Evolutionary conservation across 2,797 vertebrate genomes (phyloP), one percentile per base, ranked within the genome.

Genomic region (Otolemur crassicaudatus): DNA sequence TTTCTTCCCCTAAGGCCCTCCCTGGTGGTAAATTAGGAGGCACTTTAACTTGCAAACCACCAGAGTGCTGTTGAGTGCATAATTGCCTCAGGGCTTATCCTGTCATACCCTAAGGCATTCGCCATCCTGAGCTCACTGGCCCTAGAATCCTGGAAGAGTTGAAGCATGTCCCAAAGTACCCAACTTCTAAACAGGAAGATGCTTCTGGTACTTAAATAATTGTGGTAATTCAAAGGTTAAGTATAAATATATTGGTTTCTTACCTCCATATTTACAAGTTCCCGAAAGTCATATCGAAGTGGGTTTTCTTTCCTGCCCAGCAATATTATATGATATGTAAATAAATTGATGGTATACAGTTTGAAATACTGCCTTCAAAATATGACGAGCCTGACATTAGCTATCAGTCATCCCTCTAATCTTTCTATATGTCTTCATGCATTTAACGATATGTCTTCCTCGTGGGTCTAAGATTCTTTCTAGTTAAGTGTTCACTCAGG

Each of bases 1-100:
- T 88, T 96, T 84, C 95, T 94, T 91, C 93, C 97, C 96, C 91
- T 43, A 95, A 97, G 90, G 93, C 85, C 87, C 67, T 97, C 77
- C 96, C 97, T 96, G 31, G 0, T 40, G 69, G 95, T 96, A 87
- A 95, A 95, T 97, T 95, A 86, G 19, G 16, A 94, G 90, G 94
- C 90, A 79, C 88, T 89, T 84, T 91, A 91, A 95, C 91, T 96
- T 86, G 56, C 40, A 96, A 98, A 75, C 67, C 95, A 87, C 94
- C 13, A 17, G 96, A 87, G 95, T 91, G 89, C 70, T 77, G 16
- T 49, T 40, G 81, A 77, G 58, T 56, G 49, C 7, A 0, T 93
- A 93, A 96, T 88, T 90, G 94, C 96, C 53, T 43, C 34, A 8
- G 83, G 91, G 94, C 84, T 92, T 81, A 31, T 85, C 25, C 17